Evolutionary conservation across 2,888 invertebrate genomes (phyloP).

Genomic region (Pheosia tremula): DNA sequence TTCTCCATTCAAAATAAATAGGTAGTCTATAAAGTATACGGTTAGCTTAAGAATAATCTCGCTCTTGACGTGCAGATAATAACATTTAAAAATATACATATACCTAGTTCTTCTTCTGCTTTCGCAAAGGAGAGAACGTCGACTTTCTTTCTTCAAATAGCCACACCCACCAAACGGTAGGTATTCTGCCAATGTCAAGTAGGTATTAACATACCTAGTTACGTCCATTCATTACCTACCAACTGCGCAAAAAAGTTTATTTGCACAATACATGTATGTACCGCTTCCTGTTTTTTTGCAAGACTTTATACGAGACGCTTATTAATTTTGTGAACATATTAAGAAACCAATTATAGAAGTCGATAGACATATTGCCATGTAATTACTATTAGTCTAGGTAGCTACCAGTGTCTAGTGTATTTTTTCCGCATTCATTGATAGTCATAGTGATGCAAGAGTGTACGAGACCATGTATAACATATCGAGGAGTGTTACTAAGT

Average conservation of each 20-base stretch:
- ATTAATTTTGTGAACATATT: conserved; percentile 3
- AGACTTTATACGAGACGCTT: not conserved
- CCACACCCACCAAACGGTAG: too few relatives aligned
- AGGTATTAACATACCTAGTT: not conserved
- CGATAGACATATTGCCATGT: conserved; percentile 1
- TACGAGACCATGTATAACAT: not conserved
- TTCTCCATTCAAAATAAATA: too few relatives aligned
- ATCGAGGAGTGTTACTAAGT: too few relatives aligned
- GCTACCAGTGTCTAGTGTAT: not conserved
- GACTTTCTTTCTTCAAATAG: too few relatives aligned
- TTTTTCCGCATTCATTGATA: conserved; percentile 1
- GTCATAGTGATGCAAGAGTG: not conserved
- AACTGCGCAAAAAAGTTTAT: conserved; percentile 17
- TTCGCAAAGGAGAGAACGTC: too few relatives aligned
- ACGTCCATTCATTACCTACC: not conserved
- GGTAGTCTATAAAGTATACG: too few relatives aligned
- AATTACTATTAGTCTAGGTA: not conserved
- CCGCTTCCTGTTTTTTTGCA: conserved; percentile 7
- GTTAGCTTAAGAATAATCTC: too few relatives aligned
- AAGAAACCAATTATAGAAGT: conserved; percentile 5
- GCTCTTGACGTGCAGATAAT: too few relatives aligned
- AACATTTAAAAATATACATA: too few relatives aligned
- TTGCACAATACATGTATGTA: conserved; percentile 8
- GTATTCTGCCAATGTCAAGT: not conserved
- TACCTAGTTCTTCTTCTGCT: too few relatives aligned